Evolutionary conservation across 2,888 invertebrate species (phyloP).

Genomic region (Ethmia dodecea): DNA sequence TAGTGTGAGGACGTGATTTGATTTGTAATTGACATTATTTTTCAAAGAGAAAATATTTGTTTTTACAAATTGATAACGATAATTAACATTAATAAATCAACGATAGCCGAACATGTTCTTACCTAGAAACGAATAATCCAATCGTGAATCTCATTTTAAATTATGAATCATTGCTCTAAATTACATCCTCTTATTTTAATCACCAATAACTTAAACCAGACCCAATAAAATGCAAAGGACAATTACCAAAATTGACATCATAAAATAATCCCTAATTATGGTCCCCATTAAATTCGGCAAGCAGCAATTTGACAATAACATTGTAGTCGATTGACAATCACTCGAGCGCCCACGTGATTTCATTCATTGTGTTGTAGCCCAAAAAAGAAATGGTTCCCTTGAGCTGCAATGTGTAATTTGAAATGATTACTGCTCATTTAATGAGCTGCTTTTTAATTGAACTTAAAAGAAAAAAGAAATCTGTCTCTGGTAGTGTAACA

Average conservation of each 20-base stretch:
- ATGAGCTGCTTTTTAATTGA: slow-evolving; percentile 32
- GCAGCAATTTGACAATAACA: slow-evolving; percentile 45
- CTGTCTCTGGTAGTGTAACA: slow-evolving; percentile 1
- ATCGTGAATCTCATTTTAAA: too few relatives aligned
- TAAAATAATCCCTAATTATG: slow-evolving; percentile 35
- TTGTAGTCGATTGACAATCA: slow-evolving; percentile 36
- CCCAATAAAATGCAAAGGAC: slow-evolving; percentile 18
- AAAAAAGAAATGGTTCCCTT: slow-evolving; percentile 23
- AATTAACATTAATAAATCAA: too few relatives aligned
- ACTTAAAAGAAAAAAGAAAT: slow-evolving; percentile 6
- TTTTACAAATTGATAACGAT: too few relatives aligned
- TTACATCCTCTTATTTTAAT: too few relatives aligned
- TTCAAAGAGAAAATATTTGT: too few relatives aligned
- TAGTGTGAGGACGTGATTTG: slow-evolving; percentile 8
- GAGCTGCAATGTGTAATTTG: slow-evolving; percentile 34
- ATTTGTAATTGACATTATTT: not conserved
- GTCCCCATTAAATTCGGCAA: slow-evolving; percentile 30
- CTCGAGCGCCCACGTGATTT: slow-evolving; percentile 32
- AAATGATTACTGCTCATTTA: slow-evolving; percentile 44
- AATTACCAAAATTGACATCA: slow-evolving; percentile 26
- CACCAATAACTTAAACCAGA: too few relatives aligned
- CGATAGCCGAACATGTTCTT: too few relatives aligned
- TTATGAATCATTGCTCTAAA: too few relatives aligned
- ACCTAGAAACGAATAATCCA: too few relatives aligned
- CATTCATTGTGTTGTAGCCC: slow-evolving; percentile 35